A percentile compares a stretch with the other conserved stretches of the same genome.
Evolutionary conservation across 1,140 invertebrate species (phyloP).

Genomic region (Tetraneura akinire): DNA sequence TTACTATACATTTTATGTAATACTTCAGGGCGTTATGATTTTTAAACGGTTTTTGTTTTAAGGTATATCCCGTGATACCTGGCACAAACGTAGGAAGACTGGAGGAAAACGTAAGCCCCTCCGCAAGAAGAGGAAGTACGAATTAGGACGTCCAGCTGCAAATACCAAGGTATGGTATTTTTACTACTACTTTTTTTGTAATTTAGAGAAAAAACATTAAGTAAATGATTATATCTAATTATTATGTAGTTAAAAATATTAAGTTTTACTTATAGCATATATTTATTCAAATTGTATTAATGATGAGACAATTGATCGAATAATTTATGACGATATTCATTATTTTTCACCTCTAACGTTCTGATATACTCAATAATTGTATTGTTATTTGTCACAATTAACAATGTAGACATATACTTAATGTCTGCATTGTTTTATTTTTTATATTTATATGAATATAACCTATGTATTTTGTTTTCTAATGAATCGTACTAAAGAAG

Average conservation of each 20-base stretch:
- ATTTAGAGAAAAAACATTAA: too few relatives aligned
- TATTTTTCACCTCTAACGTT: constrained; percentile 58
- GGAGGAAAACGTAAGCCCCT: constrained; percentile 78
- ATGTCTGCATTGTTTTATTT: too few relatives aligned
- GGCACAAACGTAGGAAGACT: constrained; percentile 97
- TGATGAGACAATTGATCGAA: constrained; percentile 16
- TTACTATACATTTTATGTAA: not conserved
- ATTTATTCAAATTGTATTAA: not conserved
- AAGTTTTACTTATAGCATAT: too few relatives aligned
- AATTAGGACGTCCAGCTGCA: constrained; percentile 70
- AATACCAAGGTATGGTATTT: constrained; percentile 84
- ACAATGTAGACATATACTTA: too few relatives aligned
- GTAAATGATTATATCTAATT: too few relatives aligned
- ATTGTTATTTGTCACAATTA: too few relatives aligned
- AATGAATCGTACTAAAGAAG: too few relatives aligned
- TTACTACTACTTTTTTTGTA: too few relatives aligned
- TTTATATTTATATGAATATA: too few relatives aligned
- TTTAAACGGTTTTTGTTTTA: not conserved
- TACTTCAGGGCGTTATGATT: not conserved
- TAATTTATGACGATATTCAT: constrained; percentile 52
- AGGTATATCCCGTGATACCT: constrained; percentile 98
- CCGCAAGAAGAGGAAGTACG: constrained; percentile 58
- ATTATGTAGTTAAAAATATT: too few relatives aligned
- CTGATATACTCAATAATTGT: constrained; percentile 55
- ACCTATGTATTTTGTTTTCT: too few relatives aligned